Percentiles rank a stretch among this genome's conserved stretches.
Evolutionary conservation across 2,888 invertebrate species (phyloP).

Genomic region (Troides aeacus): DNA sequence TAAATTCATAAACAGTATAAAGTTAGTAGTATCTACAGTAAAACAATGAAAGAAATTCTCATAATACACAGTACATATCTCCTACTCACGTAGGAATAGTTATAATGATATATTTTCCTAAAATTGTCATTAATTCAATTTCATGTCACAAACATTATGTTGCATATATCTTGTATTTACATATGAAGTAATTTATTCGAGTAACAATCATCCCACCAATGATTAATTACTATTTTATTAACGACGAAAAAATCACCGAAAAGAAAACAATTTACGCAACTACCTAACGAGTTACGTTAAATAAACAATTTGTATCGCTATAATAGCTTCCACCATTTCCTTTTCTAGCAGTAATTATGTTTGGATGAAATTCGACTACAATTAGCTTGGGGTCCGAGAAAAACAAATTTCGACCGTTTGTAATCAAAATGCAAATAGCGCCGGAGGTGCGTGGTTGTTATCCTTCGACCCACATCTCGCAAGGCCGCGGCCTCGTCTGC

Average conservation of each 20-base stretch:
- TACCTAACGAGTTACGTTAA: conserved; percentile 4
- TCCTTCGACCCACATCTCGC: conserved; percentile 75
- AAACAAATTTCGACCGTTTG: conserved; percentile 50
- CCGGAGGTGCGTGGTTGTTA: conserved; percentile 54
- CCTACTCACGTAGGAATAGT: too few species aligned
- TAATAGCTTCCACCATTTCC: conserved; percentile 51
- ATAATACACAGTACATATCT: too few species aligned
- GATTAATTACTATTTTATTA: background rate
- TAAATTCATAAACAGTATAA: too few species aligned
- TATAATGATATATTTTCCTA: too few species aligned
- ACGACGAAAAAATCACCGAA: background rate
- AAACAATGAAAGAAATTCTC: too few species aligned
- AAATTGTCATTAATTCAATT: too few species aligned
- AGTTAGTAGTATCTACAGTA: too few species aligned
- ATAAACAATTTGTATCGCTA: conserved; percentile 31
- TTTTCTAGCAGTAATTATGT: conserved; percentile 37
- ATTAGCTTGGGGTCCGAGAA: conserved; percentile 54
- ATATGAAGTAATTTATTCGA: too few species aligned
- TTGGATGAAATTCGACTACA: conserved; percentile 51
- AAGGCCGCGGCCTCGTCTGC: conserved; percentile 67
- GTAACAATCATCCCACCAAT: background rate
- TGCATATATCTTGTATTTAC: background rate
- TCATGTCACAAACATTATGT: too few species aligned
- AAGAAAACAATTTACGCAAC: conserved; percentile 2
- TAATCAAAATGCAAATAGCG: conserved; percentile 76